Conservation (phyloP, 2,113 vertebrate genomes). For the Rhea pennata region DNA sequence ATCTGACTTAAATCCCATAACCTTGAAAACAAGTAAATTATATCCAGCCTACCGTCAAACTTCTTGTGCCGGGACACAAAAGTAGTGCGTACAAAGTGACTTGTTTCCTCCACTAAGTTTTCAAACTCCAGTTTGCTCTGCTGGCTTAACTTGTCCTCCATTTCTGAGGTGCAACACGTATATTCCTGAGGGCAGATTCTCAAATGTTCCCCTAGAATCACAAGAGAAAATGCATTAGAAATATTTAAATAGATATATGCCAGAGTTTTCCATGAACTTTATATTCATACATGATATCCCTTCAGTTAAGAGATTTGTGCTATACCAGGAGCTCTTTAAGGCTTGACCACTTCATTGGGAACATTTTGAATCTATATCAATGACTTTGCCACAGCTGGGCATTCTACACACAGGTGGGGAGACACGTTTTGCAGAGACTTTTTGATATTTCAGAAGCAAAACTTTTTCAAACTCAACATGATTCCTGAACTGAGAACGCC, state of each 20-base stretch:
- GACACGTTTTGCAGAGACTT: background rate
- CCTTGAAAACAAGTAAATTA: constrained; percentile 22
- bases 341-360: background rate
- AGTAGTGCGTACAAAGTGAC: constrained; percentile 89
- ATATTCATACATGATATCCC: background rate
- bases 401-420: background rate
- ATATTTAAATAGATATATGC: background rate
- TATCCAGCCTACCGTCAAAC: constrained; percentile 88
- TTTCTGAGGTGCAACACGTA: constrained; percentile 92
- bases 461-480: background rate
- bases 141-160: constrained; percentile 91
- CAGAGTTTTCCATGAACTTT: background rate
- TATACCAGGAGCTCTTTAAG: background rate
- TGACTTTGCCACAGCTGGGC: background rate
- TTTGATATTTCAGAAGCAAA: background rate
- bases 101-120: constrained; percentile 89
- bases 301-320: background rate
- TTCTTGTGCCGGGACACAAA: constrained; percentile 92
- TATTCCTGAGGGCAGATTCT: constrained; percentile 90
- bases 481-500: background rate
- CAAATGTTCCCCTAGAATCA: constrained; percentile 86
- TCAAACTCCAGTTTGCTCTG: constrained; percentile 94
- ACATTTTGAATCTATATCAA: background rate
- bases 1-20: background rate
- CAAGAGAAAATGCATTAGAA: background rate